Evolutionary conservation across 2,797 vertebrate genomes (phyloP).

Genomic region (Xyrichtys novacula): DNA sequence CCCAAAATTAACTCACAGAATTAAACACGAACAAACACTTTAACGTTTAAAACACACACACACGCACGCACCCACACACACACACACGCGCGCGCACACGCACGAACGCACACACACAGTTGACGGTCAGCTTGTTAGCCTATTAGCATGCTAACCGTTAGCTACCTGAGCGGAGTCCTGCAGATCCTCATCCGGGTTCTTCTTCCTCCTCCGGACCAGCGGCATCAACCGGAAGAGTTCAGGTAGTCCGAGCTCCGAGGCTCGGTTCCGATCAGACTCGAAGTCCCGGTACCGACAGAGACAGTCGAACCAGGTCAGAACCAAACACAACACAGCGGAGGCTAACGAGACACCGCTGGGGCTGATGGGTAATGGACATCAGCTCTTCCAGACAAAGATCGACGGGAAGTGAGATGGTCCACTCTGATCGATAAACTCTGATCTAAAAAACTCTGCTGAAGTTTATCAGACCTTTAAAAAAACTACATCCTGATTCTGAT

Average conservation of each 20-base stretch:
- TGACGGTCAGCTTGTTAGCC: background rate
- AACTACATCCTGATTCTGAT: too few relatives aligned
- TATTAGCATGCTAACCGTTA: slow-evolving; percentile 58
- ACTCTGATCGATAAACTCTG: background rate
- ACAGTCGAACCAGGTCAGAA: slow-evolving; percentile 15
- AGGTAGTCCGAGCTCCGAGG: background rate
- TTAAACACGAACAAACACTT: too few relatives aligned
- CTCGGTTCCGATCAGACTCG: background rate
- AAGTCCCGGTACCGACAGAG: background rate
- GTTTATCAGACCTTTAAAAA: background rate
- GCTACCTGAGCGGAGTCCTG: slow-evolving; percentile 49
- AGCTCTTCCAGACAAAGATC: background rate
- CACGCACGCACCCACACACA: too few relatives aligned
- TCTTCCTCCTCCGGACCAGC: slow-evolving; percentile 47
- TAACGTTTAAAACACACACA: too few relatives aligned
- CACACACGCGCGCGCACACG: too few relatives aligned
- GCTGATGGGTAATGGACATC: slow-evolving; percentile 36
- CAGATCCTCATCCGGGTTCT: slow-evolving; percentile 52
- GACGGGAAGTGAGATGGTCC: background rate
- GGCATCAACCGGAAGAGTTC: slow-evolving; percentile 36
- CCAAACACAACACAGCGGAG: slow-evolving; percentile 36
- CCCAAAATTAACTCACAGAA: too few relatives aligned
- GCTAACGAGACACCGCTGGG: slow-evolving; percentile 23
- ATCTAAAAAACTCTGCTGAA: too few relatives aligned
- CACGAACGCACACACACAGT: too few relatives aligned